Conservation (phyloP, 2,888 invertebrate species). For the Orthosia gothica region DNA sequence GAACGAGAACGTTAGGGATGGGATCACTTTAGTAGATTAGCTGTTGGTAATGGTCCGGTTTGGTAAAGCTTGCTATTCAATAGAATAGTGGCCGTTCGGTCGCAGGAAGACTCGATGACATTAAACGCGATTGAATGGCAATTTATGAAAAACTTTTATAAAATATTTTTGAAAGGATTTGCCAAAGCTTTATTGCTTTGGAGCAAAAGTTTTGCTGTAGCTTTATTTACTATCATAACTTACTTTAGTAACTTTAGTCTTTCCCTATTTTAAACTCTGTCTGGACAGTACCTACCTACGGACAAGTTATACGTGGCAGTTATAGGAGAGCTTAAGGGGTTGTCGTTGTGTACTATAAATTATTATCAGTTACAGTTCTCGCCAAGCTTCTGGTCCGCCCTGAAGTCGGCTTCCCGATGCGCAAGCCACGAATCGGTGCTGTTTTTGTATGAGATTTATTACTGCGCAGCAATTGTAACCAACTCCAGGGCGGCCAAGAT, state of each 20-base stretch:
- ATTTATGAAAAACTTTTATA: constrained; percentile 67
- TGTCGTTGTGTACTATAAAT: too few species aligned
- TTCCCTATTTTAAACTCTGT: background rate
- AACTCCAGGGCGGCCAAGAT: too few species aligned
- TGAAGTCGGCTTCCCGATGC: too few species aligned
- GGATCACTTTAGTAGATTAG: constrained; percentile 85
- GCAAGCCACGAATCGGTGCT: too few species aligned
- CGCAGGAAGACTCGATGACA: constrained; percentile 74
- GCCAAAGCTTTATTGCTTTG: constrained; percentile 6
- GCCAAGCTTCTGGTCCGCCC: too few species aligned
- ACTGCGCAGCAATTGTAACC: too few species aligned
- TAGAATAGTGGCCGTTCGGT: constrained; percentile 72
- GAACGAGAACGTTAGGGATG: constrained; percentile 70
- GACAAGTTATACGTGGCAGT: background rate
- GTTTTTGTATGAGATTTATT: too few species aligned
- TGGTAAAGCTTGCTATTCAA: constrained; percentile 57
- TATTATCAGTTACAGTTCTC: too few species aligned
- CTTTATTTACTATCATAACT: too few species aligned
- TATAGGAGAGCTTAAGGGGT: too few species aligned
- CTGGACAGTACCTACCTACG: too few species aligned
- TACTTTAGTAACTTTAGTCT: too few species aligned
- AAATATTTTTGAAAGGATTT: constrained; percentile 40
- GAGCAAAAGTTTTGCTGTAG: background rate
- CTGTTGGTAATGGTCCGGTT: constrained; percentile 80
- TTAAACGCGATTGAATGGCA: constrained; percentile 76